A percentile compares a stretch with the other conserved stretches of the same genome.
Conservation (phyloP, 2,888 invertebrate species). For the Laothoe populi region DNA sequence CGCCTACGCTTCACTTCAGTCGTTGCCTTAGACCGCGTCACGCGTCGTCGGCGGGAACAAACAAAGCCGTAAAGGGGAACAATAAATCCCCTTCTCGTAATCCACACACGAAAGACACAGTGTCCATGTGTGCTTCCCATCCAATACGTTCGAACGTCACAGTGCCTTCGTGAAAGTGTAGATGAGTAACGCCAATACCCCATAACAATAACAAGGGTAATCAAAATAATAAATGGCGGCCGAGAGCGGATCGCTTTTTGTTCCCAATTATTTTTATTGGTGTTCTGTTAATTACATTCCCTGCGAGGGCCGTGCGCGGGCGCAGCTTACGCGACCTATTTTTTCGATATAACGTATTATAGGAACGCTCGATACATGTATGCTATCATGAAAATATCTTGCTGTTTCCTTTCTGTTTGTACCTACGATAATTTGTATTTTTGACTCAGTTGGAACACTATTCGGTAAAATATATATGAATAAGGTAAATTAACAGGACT, state of each 20-base stretch:
- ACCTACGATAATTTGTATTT: too few relatives aligned
- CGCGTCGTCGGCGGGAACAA: slow-evolving; percentile 58
- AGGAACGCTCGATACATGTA: slow-evolving; percentile 9
- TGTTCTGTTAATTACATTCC: slow-evolving; percentile 79
- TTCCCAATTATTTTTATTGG: slow-evolving; percentile 80
- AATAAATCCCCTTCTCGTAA: slow-evolving; percentile 52
- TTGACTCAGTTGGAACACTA: too few relatives aligned
- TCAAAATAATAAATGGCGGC: slow-evolving; percentile 77
- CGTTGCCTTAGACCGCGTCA: slow-evolving; percentile 41
- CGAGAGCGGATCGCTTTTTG: slow-evolving; percentile 72
- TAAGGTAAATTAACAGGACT: too few relatives aligned
- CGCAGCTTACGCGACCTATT: slow-evolving; percentile 46
- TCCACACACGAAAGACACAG: slow-evolving; percentile 37
- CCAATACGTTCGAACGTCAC: slow-evolving; percentile 23
- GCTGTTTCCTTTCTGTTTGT: not conserved
- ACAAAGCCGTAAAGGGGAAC: slow-evolving; percentile 59
- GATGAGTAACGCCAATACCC: slow-evolving; percentile 45
- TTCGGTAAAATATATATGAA: too few relatives aligned
- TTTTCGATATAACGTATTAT: slow-evolving; percentile 34
- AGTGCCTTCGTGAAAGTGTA: slow-evolving; percentile 24
- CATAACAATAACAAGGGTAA: slow-evolving; percentile 76
- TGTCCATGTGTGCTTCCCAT: slow-evolving; percentile 33
- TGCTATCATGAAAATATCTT: not conserved
- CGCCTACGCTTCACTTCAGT: not conserved
- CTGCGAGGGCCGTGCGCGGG: slow-evolving; percentile 60